These are phyloP conservation scores for Eristalis tenax DNA, from an alignment of 2,888 invertebrate species.

Conservation along the genomic window DNA sequence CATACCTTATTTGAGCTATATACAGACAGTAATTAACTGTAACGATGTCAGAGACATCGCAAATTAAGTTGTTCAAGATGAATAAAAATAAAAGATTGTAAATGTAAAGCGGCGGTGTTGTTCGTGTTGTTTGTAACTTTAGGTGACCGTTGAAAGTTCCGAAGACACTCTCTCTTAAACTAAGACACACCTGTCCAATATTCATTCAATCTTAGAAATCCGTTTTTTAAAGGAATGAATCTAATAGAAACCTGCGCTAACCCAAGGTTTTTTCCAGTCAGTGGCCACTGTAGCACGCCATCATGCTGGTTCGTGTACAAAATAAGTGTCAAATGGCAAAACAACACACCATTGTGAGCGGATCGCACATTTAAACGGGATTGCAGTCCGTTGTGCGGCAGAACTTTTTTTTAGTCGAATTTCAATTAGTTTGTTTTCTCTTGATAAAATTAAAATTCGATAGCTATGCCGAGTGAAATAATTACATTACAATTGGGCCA, in stretches of 20 bases:
- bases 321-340: neutral
- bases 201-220: too few species aligned
- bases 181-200: too few species aligned
- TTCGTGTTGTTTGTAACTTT: too few species aligned
- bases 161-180: too few species aligned
- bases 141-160: too few species aligned
- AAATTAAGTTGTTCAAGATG: slow-evolving; percentile 7
- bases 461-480: slow-evolving; percentile 97
- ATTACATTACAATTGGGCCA: slow-evolving; percentile 99
- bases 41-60: slow-evolving; percentile 61
- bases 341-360: neutral
- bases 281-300: neutral
- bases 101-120: neutral
- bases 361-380: neutral
- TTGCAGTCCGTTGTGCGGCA: neutral
- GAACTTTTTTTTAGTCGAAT: too few species aligned
- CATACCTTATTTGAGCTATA: slow-evolving; percentile 9
- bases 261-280: too few species aligned
- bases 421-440: neutral
- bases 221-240: too few species aligned
- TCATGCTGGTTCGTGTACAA: neutral
- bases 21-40: slow-evolving; percentile 29
- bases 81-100: slow-evolving; percentile 11
- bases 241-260: neutral
- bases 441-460: neutral